These are phyloP conservation scores for Diarsia dahlii DNA, from an alignment of 2,888 invertebrate species.

Conservation along the genomic window DNA sequence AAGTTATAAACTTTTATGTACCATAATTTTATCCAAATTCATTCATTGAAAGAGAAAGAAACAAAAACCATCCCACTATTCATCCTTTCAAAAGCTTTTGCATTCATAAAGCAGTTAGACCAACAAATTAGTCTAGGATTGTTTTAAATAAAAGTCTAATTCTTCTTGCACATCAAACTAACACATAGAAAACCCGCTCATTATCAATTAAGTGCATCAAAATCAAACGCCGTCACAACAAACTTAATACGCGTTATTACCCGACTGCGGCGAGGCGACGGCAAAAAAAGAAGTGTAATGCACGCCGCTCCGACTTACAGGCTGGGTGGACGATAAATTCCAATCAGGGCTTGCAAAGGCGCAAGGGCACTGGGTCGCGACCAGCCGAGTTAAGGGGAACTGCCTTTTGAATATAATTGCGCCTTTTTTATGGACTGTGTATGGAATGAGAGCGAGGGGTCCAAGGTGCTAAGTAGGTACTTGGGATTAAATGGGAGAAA, in stretches of 20 bases:
- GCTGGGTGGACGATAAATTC: conserved; percentile 85
- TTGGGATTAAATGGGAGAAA: neutral
- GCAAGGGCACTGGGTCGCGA: conserved; percentile 86
- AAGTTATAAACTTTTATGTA: too few species aligned
- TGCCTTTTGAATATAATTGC: conserved; percentile 46
- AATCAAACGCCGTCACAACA: conserved; percentile 54
- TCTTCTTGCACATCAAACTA: neutral
- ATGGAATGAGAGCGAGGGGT: conserved; percentile 16
- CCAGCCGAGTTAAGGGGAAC: conserved; percentile 73
- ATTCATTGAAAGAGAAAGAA: too few species aligned
- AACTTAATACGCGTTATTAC: conserved; percentile 59
- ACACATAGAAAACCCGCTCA: conserved; percentile 12
- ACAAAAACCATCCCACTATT: too few species aligned
- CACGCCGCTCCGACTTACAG: conserved; percentile 77
- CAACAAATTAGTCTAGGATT: too few species aligned
- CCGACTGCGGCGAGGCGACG: conserved; percentile 40
- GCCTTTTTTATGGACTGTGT: conserved; percentile 32
- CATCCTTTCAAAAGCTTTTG: too few species aligned
- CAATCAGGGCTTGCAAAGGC: conserved; percentile 80
- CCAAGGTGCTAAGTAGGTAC: conserved; percentile 33
- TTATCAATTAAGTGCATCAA: conserved; percentile 43
- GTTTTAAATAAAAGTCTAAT: neutral
- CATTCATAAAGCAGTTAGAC: too few species aligned
- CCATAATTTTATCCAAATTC: too few species aligned
- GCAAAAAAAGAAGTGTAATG: conserved; percentile 65